phyloP scores from a whole-genome alignment of 2,888 invertebrate species.

The Ormyrus thymus region DNA sequence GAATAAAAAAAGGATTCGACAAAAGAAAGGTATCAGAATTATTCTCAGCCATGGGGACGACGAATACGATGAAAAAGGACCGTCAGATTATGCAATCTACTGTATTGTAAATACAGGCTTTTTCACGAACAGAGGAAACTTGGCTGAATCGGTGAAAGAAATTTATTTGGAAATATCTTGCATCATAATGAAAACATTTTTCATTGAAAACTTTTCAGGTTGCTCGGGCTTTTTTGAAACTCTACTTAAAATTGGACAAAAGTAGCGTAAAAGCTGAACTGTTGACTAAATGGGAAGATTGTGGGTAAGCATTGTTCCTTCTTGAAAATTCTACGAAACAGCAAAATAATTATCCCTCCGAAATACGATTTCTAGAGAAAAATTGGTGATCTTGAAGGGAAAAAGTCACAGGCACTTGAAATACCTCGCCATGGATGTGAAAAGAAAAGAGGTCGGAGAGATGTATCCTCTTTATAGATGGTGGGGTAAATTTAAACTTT shows the following conservation, averaged over 20 bases:
- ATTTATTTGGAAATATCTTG: background rate
- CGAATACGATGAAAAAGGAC: background rate
- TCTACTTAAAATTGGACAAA: constrained; percentile 58
- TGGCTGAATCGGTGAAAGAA: constrained; percentile 42
- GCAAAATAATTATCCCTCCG: background rate
- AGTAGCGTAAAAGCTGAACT: constrained; percentile 53
- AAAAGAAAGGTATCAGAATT: no score
- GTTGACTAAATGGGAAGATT: constrained; percentile 59
- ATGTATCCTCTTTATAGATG: constrained; percentile 55
- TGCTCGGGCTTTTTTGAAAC: constrained; percentile 58
- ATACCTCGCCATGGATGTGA: constrained; percentile 34
- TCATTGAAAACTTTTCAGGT: constrained; percentile 58
- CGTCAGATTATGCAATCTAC: constrained; percentile 37
- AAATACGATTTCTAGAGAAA: constrained; percentile 35
- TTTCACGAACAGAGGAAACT: constrained; percentile 38
- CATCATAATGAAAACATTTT: background rate
- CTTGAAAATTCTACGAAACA: no score
- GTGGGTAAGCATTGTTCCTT: constrained; percentile 58
- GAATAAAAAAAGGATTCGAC: no score
- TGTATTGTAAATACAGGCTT: constrained; percentile 44
- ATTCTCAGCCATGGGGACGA: background rate
- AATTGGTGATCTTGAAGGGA: constrained; percentile 53
- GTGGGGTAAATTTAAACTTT: constrained; percentile 58
- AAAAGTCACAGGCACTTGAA: constrained; percentile 54
- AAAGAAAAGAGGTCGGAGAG: constrained; percentile 56